Conservation (phyloP, 2,888 invertebrate species). For the Eupithecia subumbrata region DNA sequence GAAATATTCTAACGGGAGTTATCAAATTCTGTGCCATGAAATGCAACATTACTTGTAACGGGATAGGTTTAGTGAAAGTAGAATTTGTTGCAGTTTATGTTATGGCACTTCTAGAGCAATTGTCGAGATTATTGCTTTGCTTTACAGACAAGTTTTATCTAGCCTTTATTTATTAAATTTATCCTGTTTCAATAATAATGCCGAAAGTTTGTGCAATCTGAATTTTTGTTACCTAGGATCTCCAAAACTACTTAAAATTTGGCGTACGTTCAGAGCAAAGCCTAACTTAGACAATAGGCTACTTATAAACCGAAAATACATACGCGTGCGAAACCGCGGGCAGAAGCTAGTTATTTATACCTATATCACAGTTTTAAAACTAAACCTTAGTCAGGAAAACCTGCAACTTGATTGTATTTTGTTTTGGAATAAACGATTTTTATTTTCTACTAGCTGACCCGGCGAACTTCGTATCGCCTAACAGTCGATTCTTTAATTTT, state of each 20-base stretch:
- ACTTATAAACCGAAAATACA: no score
- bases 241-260: no score
- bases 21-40: slow-evolving; percentile 34
- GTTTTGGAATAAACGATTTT: neutral
- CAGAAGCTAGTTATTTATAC: no score
- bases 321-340: no score
- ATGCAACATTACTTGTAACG: slow-evolving; percentile 29
- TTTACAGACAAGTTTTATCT: neutral
- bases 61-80: slow-evolving; percentile 24
- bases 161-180: neutral
- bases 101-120: slow-evolving; percentile 37
- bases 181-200: no score
- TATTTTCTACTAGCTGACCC: no score
- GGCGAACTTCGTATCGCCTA: no score
- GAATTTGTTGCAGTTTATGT: slow-evolving; percentile 13
- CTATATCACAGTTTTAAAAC: neutral
- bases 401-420: neutral
- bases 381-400: neutral
- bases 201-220: no score
- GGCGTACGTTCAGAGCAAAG: no score
- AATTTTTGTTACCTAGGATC: no score
- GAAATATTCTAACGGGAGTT: slow-evolving; percentile 33
- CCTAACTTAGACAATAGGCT: no score
- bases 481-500: no score
- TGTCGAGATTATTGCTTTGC: neutral